Conservation (phyloP, 2,797 vertebrate genomes). For the Gymnocypris eckloni region DNA sequence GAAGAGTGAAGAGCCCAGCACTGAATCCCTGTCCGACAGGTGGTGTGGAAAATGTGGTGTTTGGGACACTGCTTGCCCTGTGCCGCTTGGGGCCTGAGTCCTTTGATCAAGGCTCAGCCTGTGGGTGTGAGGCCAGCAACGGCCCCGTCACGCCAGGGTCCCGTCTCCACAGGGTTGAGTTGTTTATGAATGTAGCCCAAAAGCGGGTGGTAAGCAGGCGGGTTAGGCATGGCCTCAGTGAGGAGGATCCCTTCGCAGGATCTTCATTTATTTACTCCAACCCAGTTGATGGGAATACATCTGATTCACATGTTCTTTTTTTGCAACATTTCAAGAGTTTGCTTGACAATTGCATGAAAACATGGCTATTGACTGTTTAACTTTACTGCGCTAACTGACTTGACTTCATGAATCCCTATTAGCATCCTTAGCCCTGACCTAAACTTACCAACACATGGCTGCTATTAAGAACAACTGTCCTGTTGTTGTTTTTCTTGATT, state of each 20-base stretch:
- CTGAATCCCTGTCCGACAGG: neutral
- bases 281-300: no score
- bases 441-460: constrained; percentile 35
- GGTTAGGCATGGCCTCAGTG: no score
- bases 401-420: neutral
- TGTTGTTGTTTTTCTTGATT: constrained; percentile 21
- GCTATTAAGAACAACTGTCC: constrained; percentile 29
- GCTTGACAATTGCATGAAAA: neutral
- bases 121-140: neutral
- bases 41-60: neutral
- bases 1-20: neutral
- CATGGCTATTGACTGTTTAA: neutral
- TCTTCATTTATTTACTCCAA: no score
- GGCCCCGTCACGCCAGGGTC: neutral
- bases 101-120: no score
- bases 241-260: no score
- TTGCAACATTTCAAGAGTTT: neutral
- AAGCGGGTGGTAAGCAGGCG: no score
- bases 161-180: no score
- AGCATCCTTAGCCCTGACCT: constrained; percentile 8
- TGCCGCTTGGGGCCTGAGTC: neutral
- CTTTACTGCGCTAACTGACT: neutral
- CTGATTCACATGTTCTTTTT: neutral
- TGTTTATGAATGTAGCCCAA: no score
- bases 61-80: neutral